Evolutionary conservation across 53 echinoderm and acorn worm genomes (phyloP).

Genomic region (Astropecten irregularis): DNA sequence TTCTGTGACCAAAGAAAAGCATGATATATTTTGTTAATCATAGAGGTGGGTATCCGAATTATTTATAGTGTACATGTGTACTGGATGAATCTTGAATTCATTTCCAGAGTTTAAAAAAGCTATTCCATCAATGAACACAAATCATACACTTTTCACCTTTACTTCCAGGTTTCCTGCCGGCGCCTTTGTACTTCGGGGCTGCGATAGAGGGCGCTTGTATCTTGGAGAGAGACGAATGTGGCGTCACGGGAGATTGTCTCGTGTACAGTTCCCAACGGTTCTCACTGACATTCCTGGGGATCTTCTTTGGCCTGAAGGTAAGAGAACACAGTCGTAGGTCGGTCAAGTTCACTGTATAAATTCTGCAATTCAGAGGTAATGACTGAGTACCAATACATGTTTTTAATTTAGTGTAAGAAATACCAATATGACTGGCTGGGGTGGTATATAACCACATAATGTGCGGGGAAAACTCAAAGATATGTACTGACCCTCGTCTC

Average conservation of each 20-base stretch:
- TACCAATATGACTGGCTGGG: not conserved
- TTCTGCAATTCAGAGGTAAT: not conserved
- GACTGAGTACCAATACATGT: not conserved
- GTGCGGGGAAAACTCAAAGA: too few relatives aligned
- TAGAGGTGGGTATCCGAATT: too few relatives aligned
- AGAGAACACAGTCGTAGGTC: not conserved
- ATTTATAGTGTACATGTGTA: too few relatives aligned
- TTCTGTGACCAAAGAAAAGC: too few relatives aligned
- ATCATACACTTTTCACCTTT: too few relatives aligned
- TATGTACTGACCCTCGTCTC: too few relatives aligned
- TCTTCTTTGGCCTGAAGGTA: constrained; percentile 12
- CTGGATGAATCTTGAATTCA: too few relatives aligned
- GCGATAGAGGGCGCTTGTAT: constrained; percentile 43
- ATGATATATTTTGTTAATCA: too few relatives aligned
- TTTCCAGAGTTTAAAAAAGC: too few relatives aligned
- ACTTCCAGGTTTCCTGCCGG: constrained; percentile 54
- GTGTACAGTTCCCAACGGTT: constrained; percentile 52
- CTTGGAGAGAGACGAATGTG: constrained; percentile 52
- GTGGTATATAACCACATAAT: too few relatives aligned
- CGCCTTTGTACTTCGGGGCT: constrained; percentile 61
- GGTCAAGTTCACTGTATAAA: too few relatives aligned
- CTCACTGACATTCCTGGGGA: constrained; percentile 30
- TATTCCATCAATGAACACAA: too few relatives aligned
- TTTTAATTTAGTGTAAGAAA: not conserved
- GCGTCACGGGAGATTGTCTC: constrained; percentile 38